Percentiles rank a stretch among this genome's conserved stretches.
phyloP scores from a whole-genome alignment of 2,113 vertebrate species.

The Hemiscyllium ocellatum region DNA sequence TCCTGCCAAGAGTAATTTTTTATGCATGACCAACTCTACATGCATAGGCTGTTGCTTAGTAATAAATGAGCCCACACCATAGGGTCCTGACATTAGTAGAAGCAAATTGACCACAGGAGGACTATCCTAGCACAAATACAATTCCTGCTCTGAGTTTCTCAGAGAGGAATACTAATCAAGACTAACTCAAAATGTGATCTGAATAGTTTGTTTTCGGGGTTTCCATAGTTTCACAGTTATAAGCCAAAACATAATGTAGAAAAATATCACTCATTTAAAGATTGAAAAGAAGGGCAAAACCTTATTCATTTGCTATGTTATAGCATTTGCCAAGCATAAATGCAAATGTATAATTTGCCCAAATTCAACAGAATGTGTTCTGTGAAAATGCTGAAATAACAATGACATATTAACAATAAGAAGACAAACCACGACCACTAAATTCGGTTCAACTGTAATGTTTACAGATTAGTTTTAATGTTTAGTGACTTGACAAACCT shows the following conservation, averaged over 20 bases:
- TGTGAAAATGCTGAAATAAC: background rate
- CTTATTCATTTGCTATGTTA: constrained; percentile 38
- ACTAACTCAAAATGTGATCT: constrained; percentile 55
- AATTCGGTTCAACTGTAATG: background rate
- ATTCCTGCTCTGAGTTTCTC: constrained; percentile 64
- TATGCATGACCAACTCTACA: constrained; percentile 87
- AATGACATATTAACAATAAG: background rate
- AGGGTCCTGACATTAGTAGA: constrained; percentile 98
- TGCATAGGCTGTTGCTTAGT: constrained; percentile 89
- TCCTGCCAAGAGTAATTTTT: constrained; percentile 85
- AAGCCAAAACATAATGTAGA: constrained; percentile 40
- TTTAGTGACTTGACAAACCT: constrained; percentile 45
- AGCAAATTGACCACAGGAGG: constrained; percentile 99
- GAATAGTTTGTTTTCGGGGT: constrained; percentile 49
- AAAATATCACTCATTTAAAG: background rate
- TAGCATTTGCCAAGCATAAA: constrained; percentile 43
- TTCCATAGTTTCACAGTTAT: constrained; percentile 48
- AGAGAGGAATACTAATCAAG: constrained; percentile 57
- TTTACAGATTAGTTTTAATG: too few relatives aligned
- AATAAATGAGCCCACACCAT: constrained; percentile 78
- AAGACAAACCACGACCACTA: background rate
- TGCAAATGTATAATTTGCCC: constrained; percentile 33
- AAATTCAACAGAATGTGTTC: background rate
- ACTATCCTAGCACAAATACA: constrained; percentile 94
- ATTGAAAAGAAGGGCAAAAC: background rate